Evolutionary conservation across 2,113 vertebrate species (phyloP), one percentile per base, ranked within the genome.

Genomic region (Lepidothrix coronata): DNA sequence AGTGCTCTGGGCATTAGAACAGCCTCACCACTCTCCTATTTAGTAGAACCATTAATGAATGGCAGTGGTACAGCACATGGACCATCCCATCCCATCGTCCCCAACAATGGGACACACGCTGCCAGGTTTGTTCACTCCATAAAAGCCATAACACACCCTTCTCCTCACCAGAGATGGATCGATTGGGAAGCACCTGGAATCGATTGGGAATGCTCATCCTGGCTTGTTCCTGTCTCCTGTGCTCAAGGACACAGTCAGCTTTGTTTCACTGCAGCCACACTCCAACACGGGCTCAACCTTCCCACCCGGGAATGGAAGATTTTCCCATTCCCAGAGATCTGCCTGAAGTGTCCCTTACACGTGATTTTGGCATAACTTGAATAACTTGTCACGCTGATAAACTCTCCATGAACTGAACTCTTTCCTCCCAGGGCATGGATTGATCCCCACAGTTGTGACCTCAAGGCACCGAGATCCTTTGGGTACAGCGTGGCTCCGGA

Each of bases 91-190:
- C 57, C 59, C 55, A 23, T 21, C 44, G 31, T 25, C 41, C 1
- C 43, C 2, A 6, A 16, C 27, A 5, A 18, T 0, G 0, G 73
- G 73, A 63, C 61, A 37, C 0, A 0, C 0, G 1, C 86, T 59
- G 68, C 74, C 14, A 1, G 87, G 24, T 59, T 65, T 2, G 8
- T 61, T 71, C 84, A 33, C 43, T 66, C 72, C 18, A 6, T 43
- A 27, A 55, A 67, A 89, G 18, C 84, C 81, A 49, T 72, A 70
- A 22, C 16, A 23, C 13, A 16, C 14, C 76, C 48, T 71, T 18
- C 77, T 68, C 19, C 66, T 28, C 22, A 3, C 0, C 0, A 51
- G 41, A 61, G 27, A 31, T 0, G 6, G 54, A 77, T 59, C 16
- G 0, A 27, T 84, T 9, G 37, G 10, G 48, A 30, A 55, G 13